Evolutionary conservation across 2,797 vertebrate species (phyloP).

Genomic region (Rhinatrema bivittatum): DNA sequence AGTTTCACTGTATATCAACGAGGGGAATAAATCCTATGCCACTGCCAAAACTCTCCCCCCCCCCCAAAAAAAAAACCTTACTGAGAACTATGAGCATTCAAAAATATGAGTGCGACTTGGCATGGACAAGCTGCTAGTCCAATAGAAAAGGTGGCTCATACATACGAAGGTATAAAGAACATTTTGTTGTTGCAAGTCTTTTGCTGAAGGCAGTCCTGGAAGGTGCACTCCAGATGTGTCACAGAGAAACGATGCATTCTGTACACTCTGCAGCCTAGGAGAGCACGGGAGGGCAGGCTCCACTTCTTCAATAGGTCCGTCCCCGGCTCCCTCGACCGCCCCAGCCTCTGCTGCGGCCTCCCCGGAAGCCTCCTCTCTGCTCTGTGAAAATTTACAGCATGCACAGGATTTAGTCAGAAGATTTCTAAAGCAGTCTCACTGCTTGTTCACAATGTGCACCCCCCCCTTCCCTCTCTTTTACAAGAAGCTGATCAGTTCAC

Average conservation of each 20-base stretch:
- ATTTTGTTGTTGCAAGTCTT: slow-evolving; percentile 43
- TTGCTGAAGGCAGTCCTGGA: slow-evolving; percentile 55
- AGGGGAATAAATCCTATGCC: no score
- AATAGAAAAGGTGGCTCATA: slow-evolving; percentile 72
- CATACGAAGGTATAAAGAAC: slow-evolving; percentile 76
- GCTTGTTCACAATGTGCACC: no score
- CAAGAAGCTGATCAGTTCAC: no score
- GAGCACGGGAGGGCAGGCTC: slow-evolving; percentile 32
- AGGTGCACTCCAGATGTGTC: neutral
- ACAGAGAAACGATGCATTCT: slow-evolving; percentile 29
- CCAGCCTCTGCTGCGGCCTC: slow-evolving; percentile 82
- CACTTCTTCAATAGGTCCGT: slow-evolving; percentile 78
- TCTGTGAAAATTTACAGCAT: slow-evolving; percentile 63
- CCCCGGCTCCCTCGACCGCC: slow-evolving; percentile 87
- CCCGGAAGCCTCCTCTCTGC: slow-evolving; percentile 89
- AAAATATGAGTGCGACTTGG: slow-evolving; percentile 64
- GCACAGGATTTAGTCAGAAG: slow-evolving; percentile 24
- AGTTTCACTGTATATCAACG: no score
- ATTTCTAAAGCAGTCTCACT: no score
- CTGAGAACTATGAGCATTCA: slow-evolving; percentile 56
- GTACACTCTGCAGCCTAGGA: slow-evolving; percentile 25
- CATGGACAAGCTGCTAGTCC: slow-evolving; percentile 56
- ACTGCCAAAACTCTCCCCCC: no score
- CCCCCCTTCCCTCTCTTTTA: no score
- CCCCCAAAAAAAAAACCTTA: no score